Conservation (phyloP, 30 jellyfish, hydroid and myxozoan genomes). For the Aurelia coerulea region DNA sequence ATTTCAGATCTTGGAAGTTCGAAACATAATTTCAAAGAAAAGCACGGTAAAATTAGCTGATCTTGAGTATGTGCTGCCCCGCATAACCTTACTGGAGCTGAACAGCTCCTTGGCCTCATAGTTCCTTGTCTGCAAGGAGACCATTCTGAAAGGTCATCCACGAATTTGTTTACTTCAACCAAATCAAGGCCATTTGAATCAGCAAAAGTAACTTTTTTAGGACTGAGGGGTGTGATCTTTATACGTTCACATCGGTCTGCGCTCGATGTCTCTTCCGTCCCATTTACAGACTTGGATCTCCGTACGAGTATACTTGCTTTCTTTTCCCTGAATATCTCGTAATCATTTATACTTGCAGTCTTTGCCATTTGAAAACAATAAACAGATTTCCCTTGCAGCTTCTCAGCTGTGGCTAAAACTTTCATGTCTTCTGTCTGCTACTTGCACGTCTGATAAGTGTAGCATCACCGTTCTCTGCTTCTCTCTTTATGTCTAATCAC, state of each 20-base stretch:
- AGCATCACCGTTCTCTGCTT: not conserved
- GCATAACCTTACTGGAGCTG: not conserved
- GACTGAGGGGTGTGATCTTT: conserved; percentile 51
- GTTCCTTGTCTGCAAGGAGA: not conserved
- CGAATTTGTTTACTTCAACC: conserved; percentile 57
- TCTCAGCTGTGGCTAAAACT: conserved; percentile 49
- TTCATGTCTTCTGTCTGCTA: conserved; percentile 33
- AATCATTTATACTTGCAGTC: conserved; percentile 20
- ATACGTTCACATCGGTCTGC: conserved; percentile 15
- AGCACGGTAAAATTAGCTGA: conserved; percentile 41
- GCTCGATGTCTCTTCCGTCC: conserved; percentile 24
- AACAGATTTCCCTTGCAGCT: conserved; percentile 42
- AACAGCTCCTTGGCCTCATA: not conserved
- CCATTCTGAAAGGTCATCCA: conserved; percentile 37
- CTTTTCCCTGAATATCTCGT: conserved; percentile 17
- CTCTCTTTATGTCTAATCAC: not conserved
- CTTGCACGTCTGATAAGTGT: too few species aligned
- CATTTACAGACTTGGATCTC: conserved; percentile 57
- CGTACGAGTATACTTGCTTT: conserved; percentile 47
- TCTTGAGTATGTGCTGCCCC: not conserved
- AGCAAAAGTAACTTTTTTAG: conserved; percentile 61
- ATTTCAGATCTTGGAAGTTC: conserved; percentile 14
- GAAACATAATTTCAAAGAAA: conserved; percentile 55
- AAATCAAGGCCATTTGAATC: conserved; percentile 54
- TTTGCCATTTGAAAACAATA: conserved; percentile 38